Conservation (phyloP, 2,797 vertebrate genomes). For the Crossoptilon crossoptilon region DNA sequence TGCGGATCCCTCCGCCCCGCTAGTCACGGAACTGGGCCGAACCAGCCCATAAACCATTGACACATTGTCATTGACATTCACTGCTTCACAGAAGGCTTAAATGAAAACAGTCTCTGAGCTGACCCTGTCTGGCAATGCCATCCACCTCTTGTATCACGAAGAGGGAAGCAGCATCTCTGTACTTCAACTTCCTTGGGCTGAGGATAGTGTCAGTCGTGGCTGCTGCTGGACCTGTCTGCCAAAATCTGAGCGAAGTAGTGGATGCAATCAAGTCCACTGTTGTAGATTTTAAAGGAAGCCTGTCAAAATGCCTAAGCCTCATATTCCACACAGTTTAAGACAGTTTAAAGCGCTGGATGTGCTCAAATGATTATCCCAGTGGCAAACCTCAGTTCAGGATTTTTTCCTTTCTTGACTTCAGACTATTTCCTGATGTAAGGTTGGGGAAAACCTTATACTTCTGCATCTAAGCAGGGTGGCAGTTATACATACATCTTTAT, state of each 20-base stretch:
- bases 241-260: neutral
- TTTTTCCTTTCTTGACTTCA: neutral
- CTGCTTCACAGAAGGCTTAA: neutral
- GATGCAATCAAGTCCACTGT: conserved; percentile 21
- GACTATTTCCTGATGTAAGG: neutral
- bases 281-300: conserved; percentile 36
- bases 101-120: neutral
- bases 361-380: neutral
- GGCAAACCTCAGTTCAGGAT: neutral
- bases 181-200: neutral
- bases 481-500: neutral
- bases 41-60: neutral
- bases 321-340: neutral
- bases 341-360: neutral
- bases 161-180: neutral
- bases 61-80: rapidly evolving
- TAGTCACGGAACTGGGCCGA: too few relatives aligned
- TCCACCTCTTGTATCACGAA: neutral
- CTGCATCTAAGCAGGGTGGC: neutral
- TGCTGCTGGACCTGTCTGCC: conserved; percentile 5
- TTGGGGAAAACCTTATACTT: neutral
- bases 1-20: too few relatives aligned
- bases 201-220: neutral
- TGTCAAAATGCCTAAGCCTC: conserved; percentile 43
- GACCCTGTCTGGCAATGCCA: neutral